Percentiles rank a stretch among this genome's conserved stretches.
phyloP scores from a whole-genome alignment of 1,140 invertebrate genomes.

The Drosophila prosaltans region DNA sequence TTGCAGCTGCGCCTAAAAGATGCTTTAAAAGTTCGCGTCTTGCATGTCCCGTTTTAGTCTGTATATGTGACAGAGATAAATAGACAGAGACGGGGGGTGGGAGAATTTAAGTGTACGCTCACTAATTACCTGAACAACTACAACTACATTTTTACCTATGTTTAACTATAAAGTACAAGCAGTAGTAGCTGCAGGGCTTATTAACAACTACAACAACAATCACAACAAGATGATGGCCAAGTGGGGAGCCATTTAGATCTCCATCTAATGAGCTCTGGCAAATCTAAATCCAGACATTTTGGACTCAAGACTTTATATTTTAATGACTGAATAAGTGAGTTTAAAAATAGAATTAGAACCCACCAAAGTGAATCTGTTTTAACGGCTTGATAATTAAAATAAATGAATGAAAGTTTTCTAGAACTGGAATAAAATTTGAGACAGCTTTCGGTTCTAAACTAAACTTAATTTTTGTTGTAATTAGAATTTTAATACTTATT shows the following conservation, averaged over 20 bases:
- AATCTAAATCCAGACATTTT: not conserved
- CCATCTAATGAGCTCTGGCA: constrained; percentile 6
- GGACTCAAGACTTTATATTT: too few relatives aligned
- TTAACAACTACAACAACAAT: constrained; percentile 30
- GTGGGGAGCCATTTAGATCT: constrained; percentile 49
- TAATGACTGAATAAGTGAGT: too few relatives aligned
- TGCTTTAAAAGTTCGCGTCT: constrained; percentile 60
- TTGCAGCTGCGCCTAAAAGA: constrained; percentile 74
- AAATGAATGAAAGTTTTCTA: too few relatives aligned
- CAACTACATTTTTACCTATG: not conserved
- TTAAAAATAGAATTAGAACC: not conserved
- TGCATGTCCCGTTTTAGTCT: constrained; percentile 13
- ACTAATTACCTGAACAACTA: constrained; percentile 59
- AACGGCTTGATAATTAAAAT: too few relatives aligned
- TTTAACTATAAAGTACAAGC: constrained; percentile 7
- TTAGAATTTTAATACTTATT: too few relatives aligned
- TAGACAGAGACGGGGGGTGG: not conserved
- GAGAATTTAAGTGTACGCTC: constrained; percentile 12
- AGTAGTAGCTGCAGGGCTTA: constrained; percentile 45
- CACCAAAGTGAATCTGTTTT: not conserved
- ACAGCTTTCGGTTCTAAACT: too few relatives aligned
- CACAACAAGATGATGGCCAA: constrained; percentile 46
- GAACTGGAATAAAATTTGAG: too few relatives aligned
- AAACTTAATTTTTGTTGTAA: too few relatives aligned
- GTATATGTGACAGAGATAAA: constrained; percentile 19